Conservation (phyloP, 2,113 vertebrate species). For the Syrrhaptes paradoxus region DNA sequence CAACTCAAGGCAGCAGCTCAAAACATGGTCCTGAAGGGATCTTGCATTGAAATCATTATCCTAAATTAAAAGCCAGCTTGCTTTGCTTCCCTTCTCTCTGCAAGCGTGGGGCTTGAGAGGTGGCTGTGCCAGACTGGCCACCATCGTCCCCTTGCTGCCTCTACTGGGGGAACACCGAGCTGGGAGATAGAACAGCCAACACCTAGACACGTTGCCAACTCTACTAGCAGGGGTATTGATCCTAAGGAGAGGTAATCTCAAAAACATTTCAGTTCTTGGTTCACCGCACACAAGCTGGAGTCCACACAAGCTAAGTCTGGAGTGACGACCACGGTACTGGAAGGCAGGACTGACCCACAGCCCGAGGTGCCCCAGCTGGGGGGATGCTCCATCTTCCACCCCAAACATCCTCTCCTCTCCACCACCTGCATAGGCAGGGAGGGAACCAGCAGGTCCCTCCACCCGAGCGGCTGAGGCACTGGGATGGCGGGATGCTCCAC, state of each 20-base stretch:
- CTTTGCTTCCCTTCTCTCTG: background rate
- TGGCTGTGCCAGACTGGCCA: background rate
- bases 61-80: background rate
- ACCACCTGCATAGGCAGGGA: rapidly evolving
- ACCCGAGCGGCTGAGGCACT: rapidly evolving
- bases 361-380: rapidly evolving
- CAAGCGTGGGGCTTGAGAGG: background rate
- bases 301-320: background rate
- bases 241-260: rapidly evolving
- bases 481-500: rapidly evolving
- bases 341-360: background rate
- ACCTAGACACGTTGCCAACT: background rate
- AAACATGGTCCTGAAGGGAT: background rate
- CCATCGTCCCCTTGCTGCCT: background rate
- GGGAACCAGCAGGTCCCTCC: background rate
- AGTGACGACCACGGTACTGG: rapidly evolving
- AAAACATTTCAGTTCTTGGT: background rate
- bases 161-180: background rate
- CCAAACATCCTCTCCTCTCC: background rate
- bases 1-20: background rate
- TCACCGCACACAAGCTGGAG: background rate
- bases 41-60: background rate
- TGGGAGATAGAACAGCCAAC: background rate
- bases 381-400: background rate
- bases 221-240: background rate